phyloP scores from a whole-genome alignment of 2,113 vertebrate species.

The Sceloporus undulatus region DNA sequence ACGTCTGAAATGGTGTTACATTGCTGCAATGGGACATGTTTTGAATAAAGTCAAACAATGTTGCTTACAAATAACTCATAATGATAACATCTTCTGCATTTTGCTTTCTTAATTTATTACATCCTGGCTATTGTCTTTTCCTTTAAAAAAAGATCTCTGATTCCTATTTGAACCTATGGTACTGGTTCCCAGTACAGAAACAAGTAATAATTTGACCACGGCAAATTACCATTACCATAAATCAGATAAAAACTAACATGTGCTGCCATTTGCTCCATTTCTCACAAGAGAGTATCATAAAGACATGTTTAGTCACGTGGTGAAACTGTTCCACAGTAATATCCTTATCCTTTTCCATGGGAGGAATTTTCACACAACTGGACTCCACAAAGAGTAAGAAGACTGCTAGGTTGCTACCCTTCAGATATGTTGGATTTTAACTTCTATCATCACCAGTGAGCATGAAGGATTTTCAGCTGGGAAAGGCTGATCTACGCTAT shows the following conservation, averaged over 20 bases:
- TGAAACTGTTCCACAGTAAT: background rate
- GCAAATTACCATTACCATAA: background rate
- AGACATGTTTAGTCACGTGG: background rate
- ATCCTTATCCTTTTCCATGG: background rate
- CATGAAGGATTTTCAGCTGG: too few relatives aligned
- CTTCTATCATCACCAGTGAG: too few relatives aligned
- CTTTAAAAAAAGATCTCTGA: background rate
- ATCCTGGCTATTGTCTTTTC: background rate
- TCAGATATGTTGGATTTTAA: too few relatives aligned
- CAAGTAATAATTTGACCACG: background rate
- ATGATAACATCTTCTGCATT: background rate
- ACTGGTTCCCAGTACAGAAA: background rate
- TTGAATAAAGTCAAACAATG: background rate
- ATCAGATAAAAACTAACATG: too few relatives aligned
- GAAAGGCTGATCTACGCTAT: too few relatives aligned
- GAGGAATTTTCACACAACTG: background rate
- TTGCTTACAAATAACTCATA: conserved; percentile 9
- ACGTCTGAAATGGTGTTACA: background rate
- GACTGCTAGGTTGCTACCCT: background rate
- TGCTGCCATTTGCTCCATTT: background rate
- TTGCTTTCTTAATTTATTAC: background rate
- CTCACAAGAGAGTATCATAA: background rate
- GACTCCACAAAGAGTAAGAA: background rate
- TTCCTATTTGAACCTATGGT: background rate
- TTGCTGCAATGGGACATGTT: background rate